These are phyloP conservation scores for Etheostoma cragini DNA, from an alignment of 2,113 vertebrate genomes.

Conservation along the genomic window DNA sequence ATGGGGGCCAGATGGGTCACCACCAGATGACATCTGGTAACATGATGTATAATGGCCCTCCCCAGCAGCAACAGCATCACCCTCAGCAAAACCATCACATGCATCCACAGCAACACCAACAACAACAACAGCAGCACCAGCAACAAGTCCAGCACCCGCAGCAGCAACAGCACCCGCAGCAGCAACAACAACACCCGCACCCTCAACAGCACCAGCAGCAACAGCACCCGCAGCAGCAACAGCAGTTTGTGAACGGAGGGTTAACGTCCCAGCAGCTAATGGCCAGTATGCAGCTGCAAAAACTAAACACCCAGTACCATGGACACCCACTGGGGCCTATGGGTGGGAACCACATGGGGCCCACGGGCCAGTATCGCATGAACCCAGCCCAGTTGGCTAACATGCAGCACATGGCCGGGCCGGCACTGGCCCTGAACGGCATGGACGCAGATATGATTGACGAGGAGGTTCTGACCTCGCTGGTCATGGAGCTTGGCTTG, in stretches of 20 bases:
- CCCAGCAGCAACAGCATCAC: slow-evolving; percentile 78
- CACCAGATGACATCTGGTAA: slow-evolving; percentile 84
- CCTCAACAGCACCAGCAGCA: slow-evolving; percentile 65
- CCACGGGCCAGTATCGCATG: slow-evolving; percentile 85
- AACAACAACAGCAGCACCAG: slow-evolving; percentile 60
- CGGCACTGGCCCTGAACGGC: slow-evolving; percentile 87
- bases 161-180: slow-evolving; percentile 60
- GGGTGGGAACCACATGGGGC: slow-evolving; percentile 84
- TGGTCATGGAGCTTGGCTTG: slow-evolving; percentile 95
- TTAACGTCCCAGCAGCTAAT: slow-evolving; percentile 91
- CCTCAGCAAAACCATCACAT: slow-evolving; percentile 78
- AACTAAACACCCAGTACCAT: slow-evolving; percentile 93
- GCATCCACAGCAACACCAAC: slow-evolving; percentile 66
- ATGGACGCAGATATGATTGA: slow-evolving; percentile 97
- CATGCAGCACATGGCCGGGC: slow-evolving; percentile 89
- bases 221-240: slow-evolving; percentile 76
- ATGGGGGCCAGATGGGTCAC: slow-evolving; percentile 85
- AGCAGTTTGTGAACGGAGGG: slow-evolving; percentile 89
- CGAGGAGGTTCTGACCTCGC: slow-evolving; percentile 95
- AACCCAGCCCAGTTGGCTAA: slow-evolving; percentile 85
- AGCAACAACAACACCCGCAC: slow-evolving; percentile 58
- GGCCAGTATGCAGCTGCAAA: slow-evolving; percentile 95
- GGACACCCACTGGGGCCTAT: slow-evolving; percentile 87
- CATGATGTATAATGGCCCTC: slow-evolving; percentile 86
- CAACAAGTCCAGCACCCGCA: slow-evolving; percentile 59